These are phyloP conservation scores for Bettongia penicillata DNA, from an alignment of 2,113 vertebrate genomes.

Conservation along the genomic window DNA sequence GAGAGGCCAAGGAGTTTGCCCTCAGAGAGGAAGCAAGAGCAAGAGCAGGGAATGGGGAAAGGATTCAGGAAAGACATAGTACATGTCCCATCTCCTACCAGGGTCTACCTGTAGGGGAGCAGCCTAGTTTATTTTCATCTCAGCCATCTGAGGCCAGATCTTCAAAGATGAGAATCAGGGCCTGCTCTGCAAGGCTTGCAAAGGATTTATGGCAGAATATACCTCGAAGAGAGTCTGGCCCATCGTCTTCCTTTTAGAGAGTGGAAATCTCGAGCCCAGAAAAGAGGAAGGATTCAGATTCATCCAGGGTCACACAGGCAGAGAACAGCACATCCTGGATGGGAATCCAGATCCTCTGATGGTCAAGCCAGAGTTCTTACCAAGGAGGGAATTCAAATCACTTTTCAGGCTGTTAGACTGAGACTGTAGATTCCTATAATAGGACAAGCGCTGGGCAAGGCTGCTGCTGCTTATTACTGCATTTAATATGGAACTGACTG, in stretches of 20 bases:
- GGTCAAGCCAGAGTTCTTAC: neutral
- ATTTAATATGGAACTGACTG: neutral
- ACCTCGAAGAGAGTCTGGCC: neutral
- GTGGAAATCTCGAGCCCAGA: neutral
- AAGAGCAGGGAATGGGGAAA: neutral
- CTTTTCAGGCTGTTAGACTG: neutral
- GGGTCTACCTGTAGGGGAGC: neutral
- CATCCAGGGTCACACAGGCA: neutral
- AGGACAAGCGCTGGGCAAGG: neutral
- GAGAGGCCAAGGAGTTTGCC: slow-evolving; percentile 50
- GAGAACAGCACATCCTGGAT: neutral
- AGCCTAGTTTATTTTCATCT: neutral
- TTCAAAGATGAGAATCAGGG: neutral
- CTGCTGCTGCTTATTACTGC: neutral
- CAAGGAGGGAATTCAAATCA: neutral
- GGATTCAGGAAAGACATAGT: neutral
- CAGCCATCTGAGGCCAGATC: neutral
- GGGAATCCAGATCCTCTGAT: neutral
- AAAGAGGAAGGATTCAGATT: neutral
- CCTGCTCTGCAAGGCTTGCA: neutral
- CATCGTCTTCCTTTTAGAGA: neutral
- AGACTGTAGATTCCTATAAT: neutral
- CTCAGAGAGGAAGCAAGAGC: slow-evolving; percentile 20
- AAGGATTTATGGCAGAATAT: neutral
- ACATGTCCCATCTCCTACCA: neutral